Evolutionary conservation across 2,888 invertebrate genomes (phyloP).

Genomic region (Lasioglossum lativentre): DNA sequence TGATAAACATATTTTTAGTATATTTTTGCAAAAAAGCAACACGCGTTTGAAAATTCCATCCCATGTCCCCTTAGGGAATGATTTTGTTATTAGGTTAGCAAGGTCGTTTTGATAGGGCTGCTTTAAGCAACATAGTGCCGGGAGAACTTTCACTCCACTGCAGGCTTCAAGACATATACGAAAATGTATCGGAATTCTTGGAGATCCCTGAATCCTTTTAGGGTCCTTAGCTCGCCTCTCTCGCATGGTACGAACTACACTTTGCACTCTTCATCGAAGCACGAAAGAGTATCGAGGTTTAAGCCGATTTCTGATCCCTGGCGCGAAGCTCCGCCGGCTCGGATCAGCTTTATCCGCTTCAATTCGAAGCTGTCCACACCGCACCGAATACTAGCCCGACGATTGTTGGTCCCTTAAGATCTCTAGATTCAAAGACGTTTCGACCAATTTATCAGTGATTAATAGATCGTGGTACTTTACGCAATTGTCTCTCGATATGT

Average conservation of each 20-base stretch:
- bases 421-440: background rate
- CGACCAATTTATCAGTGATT: background rate
- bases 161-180: conserved; percentile 32
- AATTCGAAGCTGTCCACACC: conserved; percentile 56
- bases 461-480: background rate
- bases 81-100: conserved; percentile 19
- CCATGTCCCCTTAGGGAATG: background rate
- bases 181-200: conserved; percentile 61
- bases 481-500: background rate
- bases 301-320: conserved; percentile 68
- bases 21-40: background rate
- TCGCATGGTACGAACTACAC: conserved; percentile 63
- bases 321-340: conserved; percentile 53
- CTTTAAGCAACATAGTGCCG: conserved; percentile 12
- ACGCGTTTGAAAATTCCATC: background rate
- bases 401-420: conserved; percentile 41
- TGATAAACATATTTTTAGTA: background rate
- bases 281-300: conserved; percentile 63
- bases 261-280: conserved; percentile 71
- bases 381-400: conserved; percentile 49
- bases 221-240: conserved; percentile 58
- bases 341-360: conserved; percentile 71
- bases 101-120: conserved; percentile 18
- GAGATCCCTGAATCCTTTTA: conserved; percentile 64
- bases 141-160: conserved; percentile 25